Evolutionary conservation across 2,797 vertebrate species (phyloP), one percentile per base, ranked within the genome.

Genomic region (Anolis apletophallus): DNA sequence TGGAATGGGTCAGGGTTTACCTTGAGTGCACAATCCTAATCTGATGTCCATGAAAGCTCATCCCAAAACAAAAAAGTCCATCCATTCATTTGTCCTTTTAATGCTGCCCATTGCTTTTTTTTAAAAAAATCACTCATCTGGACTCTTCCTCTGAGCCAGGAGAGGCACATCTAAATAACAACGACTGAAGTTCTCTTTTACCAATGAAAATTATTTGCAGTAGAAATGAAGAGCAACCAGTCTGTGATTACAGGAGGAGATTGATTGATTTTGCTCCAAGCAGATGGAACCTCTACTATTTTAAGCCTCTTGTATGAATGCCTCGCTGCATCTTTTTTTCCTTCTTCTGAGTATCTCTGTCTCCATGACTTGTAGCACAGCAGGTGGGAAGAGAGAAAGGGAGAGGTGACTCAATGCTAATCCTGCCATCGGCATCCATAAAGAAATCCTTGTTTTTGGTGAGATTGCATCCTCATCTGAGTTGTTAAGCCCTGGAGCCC

Each of bases 231-330:
- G 17, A 67, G 57, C 75, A 78, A 83, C n/a, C n/a, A 29, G 83
- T 34, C 32, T 36, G 29, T 57, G 76, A 81, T 82, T 85, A 64
- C 26, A 46, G 10, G 46, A 61, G 9, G 26, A 54, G 40, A 76
- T 61, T 59, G 83, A 83, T 79, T 54, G 61, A 83, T 79, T 78
- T 71, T 78, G 55, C 74, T 64, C 16, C 29, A 61, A 82, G 46
- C 79, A 73, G 79, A 85, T 82, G 67, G 68, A 82, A 67, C 79
- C 73, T 40, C 21, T n/a, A 55, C 61, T 73, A 89, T 83, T 83
- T 86, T 83, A 79, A 85, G 80, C 21, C 52, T 50, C 32, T 36
- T 29, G 57, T 55, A 23, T 79, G 84, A 34, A 79, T 86, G 75
- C 64, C n/a, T 40, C 29, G 13, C 55, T 57, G 55, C 26, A 64